A percentile compares a stretch with the other conserved stretches of the same genome.
Conservation (phyloP, 2,113 vertebrate species). For the Ceyx melanurus region DNA sequence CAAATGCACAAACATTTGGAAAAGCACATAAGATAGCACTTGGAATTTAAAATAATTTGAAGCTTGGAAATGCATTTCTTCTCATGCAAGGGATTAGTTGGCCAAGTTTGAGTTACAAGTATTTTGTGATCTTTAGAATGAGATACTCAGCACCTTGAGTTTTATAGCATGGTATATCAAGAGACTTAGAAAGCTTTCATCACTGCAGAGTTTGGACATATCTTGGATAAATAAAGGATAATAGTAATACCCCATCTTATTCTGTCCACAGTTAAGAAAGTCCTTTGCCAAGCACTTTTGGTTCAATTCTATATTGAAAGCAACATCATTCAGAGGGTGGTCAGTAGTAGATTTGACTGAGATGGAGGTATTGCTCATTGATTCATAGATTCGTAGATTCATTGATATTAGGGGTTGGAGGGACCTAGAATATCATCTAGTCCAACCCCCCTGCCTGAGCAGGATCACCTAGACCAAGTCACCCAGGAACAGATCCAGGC, state of each 20-base stretch:
- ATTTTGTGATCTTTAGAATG: not conserved
- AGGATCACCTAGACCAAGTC: too few relatives aligned
- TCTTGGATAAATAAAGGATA: not conserved
- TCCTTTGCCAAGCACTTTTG: not conserved
- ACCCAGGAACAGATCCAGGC: too few relatives aligned
- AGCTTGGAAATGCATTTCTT: not conserved
- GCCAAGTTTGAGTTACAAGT: not conserved
- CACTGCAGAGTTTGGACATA: not conserved
- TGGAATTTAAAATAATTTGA: not conserved
- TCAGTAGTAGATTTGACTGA: accelerated
- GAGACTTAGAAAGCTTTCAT: not conserved
- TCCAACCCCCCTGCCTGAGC: too few relatives aligned
- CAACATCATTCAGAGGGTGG: not conserved
- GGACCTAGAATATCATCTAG: too few relatives aligned
- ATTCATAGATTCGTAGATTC: too few relatives aligned
- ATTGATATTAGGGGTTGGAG: too few relatives aligned
- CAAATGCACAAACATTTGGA: not conserved
- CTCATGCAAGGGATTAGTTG: not conserved
- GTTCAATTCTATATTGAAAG: not conserved
- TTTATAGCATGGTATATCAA: not conserved
- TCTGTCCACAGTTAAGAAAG: not conserved
- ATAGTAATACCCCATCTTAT: not conserved
- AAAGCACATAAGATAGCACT: not conserved
- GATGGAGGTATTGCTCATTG: not conserved
- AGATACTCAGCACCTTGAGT: not conserved